These are phyloP conservation scores for Anomalospiza imberbis DNA, from an alignment of 2,797 vertebrate genomes.

Conservation along the genomic window DNA sequence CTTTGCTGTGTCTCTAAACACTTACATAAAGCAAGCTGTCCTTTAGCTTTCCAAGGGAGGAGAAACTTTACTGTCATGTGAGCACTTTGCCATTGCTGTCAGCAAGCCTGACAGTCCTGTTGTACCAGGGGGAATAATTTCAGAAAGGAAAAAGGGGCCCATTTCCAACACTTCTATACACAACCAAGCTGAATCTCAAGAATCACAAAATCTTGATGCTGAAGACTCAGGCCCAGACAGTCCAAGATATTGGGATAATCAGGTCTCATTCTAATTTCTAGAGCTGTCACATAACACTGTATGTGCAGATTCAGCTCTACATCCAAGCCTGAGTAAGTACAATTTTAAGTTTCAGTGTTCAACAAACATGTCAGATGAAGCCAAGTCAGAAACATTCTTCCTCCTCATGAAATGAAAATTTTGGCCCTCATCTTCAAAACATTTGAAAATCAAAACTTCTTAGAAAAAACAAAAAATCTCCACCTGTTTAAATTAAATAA, in stretches of 20 bases:
- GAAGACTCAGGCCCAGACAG: not conserved
- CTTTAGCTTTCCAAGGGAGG: not conserved
- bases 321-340: not conserved
- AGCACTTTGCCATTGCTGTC: not conserved
- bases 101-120: not conserved
- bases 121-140: not conserved
- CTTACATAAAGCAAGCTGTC: not conserved
- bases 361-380: not conserved
- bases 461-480: not conserved
- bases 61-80: accelerated
- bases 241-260: not conserved
- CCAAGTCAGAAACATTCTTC: not conserved
- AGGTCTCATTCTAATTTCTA: not conserved
- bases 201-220: not conserved
- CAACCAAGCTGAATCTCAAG: not conserved
- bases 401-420: not conserved
- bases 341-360: not conserved
- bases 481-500: not conserved
- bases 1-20: not conserved
- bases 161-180: not conserved
- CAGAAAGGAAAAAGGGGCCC: not conserved
- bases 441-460: not conserved
- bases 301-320: not conserved
- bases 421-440: not conserved
- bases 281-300: not conserved